Evolutionary conservation across 2,797 vertebrate genomes (phyloP), one percentile per base, ranked within the genome.

Genomic region (Myoxocephalus aenaeus): DNA sequence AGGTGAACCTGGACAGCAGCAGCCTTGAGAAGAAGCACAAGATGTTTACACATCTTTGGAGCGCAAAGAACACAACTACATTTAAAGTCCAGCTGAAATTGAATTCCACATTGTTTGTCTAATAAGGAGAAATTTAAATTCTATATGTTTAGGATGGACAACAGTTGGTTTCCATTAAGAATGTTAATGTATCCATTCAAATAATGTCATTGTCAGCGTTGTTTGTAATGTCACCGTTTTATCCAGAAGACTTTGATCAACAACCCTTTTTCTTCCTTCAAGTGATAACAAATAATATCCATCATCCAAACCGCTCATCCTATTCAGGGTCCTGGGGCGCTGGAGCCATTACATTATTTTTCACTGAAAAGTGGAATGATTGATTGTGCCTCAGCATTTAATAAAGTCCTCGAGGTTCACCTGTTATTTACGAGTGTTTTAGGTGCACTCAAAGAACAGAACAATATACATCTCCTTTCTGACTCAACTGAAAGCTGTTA

Each of bases 391-490:
- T 71, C 76, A 75, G 70, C 29, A 79, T 71, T 65, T 65, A 48
- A 76, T 65, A 48, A 76, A 73, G 51, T 82, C 82, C 89, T 80
- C 58, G 56, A 81, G 83, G 84, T 90, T 87, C 63, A 56, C 50
- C 68, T 32, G n/a, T 32, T 80, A 15, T 38, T 63, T 68, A 70
- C 69, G 81, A 91, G 79, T 87, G 91, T 93, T 88, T 79, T 87
- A 89, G 68, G 81, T 85, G 90, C 78, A 73, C 53, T 84, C 81
- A 87, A 72, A 88, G 65, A 87, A 70, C 86, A 83, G 63, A 87
- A 70, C 87, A 83, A 61, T 71, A 77, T 58, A 58, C 38, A 11
- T 53, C 59, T 65, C 15, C 17, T 71, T 5, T 73, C 58, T 50
- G 70, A 83, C 69, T 63, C 42, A 71, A 75, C 57, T 75, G 34